Conservation (phyloP, 1,140 invertebrate species). For the Brachionus paranguensis region DNA sequence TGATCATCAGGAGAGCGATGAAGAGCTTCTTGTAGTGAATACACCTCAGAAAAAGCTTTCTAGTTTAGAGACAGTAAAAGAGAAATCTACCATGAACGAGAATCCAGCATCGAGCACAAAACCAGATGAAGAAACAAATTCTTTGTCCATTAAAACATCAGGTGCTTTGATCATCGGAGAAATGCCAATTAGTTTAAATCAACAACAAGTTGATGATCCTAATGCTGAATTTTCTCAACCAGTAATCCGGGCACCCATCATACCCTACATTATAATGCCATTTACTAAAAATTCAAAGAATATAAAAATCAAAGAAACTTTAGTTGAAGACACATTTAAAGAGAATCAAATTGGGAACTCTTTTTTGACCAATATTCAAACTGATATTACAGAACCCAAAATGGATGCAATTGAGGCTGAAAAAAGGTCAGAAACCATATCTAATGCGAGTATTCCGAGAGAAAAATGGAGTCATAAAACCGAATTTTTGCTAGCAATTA, state of each 20-base stretch:
- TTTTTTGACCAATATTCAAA: background rate
- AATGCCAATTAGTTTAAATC: background rate
- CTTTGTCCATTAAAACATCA: background rate
- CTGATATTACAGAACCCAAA: background rate
- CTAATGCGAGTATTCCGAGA: background rate
- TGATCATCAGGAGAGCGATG: conserved; percentile 25
- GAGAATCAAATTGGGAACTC: background rate
- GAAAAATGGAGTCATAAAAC: conserved; percentile 38
- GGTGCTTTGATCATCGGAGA: background rate
- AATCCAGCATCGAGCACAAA: background rate
- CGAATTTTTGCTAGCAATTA: conserved; percentile 39
- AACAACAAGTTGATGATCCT: background rate
- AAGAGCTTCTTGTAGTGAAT: conserved; percentile 29
- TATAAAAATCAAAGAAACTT: conserved; percentile 8
- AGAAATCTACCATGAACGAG: background rate
- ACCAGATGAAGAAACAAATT: background rate
- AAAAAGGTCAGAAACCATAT: background rate
- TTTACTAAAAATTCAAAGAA: background rate
- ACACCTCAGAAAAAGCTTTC: background rate
- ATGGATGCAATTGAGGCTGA: background rate
- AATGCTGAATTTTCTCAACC: background rate
- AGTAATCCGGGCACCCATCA: background rate
- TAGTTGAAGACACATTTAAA: background rate
- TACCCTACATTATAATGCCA: conserved; percentile 27
- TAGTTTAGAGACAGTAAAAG: background rate